Conservation (phyloP, 2,888 invertebrate species). For the Metallyticus violacea region DNA sequence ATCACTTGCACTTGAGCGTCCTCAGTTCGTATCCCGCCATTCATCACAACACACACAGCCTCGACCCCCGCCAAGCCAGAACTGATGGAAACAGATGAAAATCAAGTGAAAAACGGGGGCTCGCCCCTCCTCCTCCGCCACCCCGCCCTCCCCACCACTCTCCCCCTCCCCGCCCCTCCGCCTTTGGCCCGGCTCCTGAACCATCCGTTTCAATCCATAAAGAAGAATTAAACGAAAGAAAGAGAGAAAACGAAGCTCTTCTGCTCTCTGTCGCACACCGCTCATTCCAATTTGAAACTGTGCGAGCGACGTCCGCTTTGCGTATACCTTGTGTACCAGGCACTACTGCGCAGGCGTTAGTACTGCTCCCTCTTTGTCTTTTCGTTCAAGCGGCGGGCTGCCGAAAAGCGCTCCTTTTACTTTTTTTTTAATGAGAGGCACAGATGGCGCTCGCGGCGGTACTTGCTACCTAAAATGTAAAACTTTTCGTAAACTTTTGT, state of each 20-base stretch:
- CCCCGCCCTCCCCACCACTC: slow-evolving; percentile 14
- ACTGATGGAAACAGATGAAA: slow-evolving; percentile 29
- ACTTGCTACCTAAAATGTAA: no score
- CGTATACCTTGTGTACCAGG: not conserved
- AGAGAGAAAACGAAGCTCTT: not conserved
- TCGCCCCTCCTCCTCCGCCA: not conserved
- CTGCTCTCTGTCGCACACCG: not conserved
- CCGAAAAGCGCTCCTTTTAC: slow-evolving; percentile 1
- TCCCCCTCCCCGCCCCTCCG: slow-evolving; percentile 8
- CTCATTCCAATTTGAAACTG: slow-evolving; percentile 30
- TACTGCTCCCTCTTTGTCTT: slow-evolving; percentile 9
- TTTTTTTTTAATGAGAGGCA: slow-evolving; percentile 14
- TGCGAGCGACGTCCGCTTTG: not conserved
- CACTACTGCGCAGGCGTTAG: slow-evolving; percentile 16
- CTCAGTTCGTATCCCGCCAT: not conserved
- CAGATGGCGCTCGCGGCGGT: slow-evolving; percentile 24
- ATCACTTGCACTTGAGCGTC: no score
- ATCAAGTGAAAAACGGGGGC: slow-evolving; percentile 29
- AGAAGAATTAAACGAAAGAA: slow-evolving; percentile 14
- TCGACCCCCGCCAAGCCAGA: slow-evolving; percentile 26
- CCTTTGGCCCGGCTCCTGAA: slow-evolving; percentile 18
- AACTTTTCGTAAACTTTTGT: no score
- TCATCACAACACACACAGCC: not conserved
- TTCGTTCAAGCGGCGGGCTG: not conserved
- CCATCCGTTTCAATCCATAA: slow-evolving; percentile 29